These are phyloP conservation scores for Saxicola maurus DNA, from an alignment of 2,797 vertebrate genomes.

Conservation along the genomic window DNA sequence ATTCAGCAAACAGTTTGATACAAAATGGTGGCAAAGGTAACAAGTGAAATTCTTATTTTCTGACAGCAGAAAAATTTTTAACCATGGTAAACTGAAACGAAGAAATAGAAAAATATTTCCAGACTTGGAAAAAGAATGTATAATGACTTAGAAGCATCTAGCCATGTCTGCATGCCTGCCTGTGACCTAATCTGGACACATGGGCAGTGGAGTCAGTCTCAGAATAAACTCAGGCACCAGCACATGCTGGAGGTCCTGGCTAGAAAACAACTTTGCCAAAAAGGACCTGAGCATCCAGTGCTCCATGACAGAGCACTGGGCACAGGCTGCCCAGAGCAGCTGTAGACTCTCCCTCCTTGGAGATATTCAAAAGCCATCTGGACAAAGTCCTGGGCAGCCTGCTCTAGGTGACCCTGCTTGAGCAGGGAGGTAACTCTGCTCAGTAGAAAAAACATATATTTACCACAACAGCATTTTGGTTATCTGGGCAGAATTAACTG, in stretches of 20 bases:
- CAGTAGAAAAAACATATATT: neutral
- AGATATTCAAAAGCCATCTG: neutral
- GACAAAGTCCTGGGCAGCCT: neutral
- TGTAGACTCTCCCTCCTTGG: neutral
- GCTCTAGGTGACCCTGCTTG: neutral
- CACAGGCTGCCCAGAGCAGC: neutral
- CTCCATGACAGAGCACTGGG: neutral
- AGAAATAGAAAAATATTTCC: neutral
- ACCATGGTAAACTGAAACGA: neutral
- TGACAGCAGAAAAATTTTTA: neutral
- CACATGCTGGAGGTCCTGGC: neutral
- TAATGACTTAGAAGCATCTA: neutral
- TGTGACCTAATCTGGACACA: neutral
- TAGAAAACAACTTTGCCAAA: neutral
- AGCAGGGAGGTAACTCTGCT: neutral
- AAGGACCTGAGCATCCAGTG: neutral
- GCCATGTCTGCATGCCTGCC: rapidly evolving
- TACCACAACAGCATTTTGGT: neutral
- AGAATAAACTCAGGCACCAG: neutral
- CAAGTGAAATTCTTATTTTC: neutral
- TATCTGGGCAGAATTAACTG: neutral
- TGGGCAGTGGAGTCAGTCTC: neutral
- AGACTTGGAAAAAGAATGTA: neutral
- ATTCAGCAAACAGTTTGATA: neutral
- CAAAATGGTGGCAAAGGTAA: neutral